Evolutionary conservation across 2,888 invertebrate genomes (phyloP).

Genomic region (Apotomis turbidana): DNA sequence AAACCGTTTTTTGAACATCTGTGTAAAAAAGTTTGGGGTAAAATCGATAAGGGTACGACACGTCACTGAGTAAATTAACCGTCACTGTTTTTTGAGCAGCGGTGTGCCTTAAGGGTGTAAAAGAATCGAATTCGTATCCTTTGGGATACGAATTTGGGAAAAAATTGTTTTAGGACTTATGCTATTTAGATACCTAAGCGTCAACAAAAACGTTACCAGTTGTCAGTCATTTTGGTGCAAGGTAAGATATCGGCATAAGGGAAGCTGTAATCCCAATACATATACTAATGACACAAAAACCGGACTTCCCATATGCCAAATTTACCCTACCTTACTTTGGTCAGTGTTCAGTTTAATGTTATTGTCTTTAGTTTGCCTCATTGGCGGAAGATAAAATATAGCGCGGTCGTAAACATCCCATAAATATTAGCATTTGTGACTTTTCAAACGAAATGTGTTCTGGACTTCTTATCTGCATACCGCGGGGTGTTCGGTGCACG

Average conservation of each 20-base stretch:
- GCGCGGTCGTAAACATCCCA: too few relatives aligned
- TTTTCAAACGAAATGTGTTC: too few relatives aligned
- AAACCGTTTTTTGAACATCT: too few relatives aligned
- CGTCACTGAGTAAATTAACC: too few relatives aligned
- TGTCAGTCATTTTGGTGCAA: neutral
- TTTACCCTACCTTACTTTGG: neutral
- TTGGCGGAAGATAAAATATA: too few relatives aligned
- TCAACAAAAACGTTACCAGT: neutral
- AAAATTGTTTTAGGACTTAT: neutral
- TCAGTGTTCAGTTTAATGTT: neutral
- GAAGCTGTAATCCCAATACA: neutral
- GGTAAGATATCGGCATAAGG: neutral
- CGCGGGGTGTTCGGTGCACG: too few relatives aligned
- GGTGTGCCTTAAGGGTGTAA: neutral
- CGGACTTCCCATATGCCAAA: neutral
- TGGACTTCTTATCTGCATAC: too few relatives aligned
- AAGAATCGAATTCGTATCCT: neutral
- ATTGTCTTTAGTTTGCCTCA: neutral
- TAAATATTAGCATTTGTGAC: too few relatives aligned
- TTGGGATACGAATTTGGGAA: too few relatives aligned
- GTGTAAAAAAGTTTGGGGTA: too few relatives aligned
- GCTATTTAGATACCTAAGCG: slow-evolving; percentile 1
- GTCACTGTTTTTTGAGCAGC: too few relatives aligned
- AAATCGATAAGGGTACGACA: too few relatives aligned
- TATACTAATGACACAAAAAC: neutral